These are phyloP conservation scores for Rhingia rostrata DNA, from an alignment of 2,888 invertebrate species.

Conservation along the genomic window DNA sequence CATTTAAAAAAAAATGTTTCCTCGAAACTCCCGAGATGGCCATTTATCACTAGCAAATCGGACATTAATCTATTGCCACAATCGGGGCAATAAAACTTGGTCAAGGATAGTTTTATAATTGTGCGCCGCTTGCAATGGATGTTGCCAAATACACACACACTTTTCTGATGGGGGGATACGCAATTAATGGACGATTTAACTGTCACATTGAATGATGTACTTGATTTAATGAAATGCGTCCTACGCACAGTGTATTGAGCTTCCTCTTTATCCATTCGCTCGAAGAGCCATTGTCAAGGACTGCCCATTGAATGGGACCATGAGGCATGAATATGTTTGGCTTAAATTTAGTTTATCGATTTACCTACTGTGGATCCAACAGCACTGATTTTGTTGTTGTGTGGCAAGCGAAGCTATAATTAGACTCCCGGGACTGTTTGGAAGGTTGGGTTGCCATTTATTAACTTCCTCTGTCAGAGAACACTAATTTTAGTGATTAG, in stretches of 20 bases:
- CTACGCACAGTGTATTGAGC: not conserved
- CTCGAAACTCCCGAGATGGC: constrained; percentile 22
- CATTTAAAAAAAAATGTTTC: no score
- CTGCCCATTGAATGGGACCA: constrained; percentile 14
- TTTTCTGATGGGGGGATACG: not conserved
- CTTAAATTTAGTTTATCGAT: no score
- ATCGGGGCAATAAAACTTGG: constrained; percentile 43
- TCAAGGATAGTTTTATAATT: constrained; percentile 27
- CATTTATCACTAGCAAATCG: constrained; percentile 53
- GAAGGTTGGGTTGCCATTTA: no score
- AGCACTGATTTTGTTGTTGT: no score
- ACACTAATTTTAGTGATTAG: no score
- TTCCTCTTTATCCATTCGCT: constrained; percentile 4
- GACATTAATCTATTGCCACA: constrained; percentile 56
- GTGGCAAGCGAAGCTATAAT: no score
- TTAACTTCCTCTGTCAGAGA: no score
- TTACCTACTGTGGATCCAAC: no score
- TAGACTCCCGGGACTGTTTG: no score
- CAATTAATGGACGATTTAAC: constrained; percentile 33
- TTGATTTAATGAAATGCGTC: constrained; percentile 39
- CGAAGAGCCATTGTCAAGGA: constrained; percentile 15
- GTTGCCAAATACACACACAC: not conserved
- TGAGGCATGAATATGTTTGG: no score
- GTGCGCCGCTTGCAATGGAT: constrained; percentile 3
- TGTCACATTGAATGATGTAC: constrained; percentile 29